Evolutionary conservation across 1,140 invertebrate species (phyloP), one percentile per base, ranked within the genome.

Genomic region (Drosophila gunungcola): DNA sequence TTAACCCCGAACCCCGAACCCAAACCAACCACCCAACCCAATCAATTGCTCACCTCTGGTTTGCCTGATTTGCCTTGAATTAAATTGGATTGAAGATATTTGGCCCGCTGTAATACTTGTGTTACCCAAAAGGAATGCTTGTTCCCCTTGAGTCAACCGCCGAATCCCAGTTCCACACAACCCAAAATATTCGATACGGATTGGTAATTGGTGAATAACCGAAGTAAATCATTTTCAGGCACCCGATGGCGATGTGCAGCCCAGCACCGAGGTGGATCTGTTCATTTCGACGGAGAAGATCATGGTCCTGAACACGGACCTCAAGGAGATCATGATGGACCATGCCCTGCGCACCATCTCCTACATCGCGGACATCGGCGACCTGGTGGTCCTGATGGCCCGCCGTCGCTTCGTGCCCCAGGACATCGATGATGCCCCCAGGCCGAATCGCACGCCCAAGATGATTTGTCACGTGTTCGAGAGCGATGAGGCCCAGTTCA

Each of bases 401-500:
- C 94, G 98, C 58, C 93, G 99, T 89, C 95, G 98, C 57, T 97
- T 98, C 84, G 95, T 98, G 4, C 96, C 97, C 1, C 95, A 97
- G 29, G 80, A 75, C 27, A 64, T 52, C n/a, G 75, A 81, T 11
- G 73, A 76, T 52, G 67, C 64, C 11, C 64, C 64, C 46, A 97
- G 97, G 91, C 95, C 97, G 69, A 97, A 97, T 91, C 94, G 97
- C 78, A 98, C 97, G 36, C 98, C 98, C 4, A 99, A 99, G 93
- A 99, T 99, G 96, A 98, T 99, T 77, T 99, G 99, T 91, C 99
- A 99, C 93, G 98, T 99, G n/a, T 99, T 99, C 93, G 98, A 99
- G 93, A 99, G 98, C 90, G 98, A 99, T 91, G 99, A 99, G 95
- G 98, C 98, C 43, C 98, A 99, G 93, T 98, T 99, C 91, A 99